These are phyloP conservation scores for Montipora capricornis DNA, from an alignment of 64 coral and sea anemone genomes.

Conservation along the genomic window DNA sequence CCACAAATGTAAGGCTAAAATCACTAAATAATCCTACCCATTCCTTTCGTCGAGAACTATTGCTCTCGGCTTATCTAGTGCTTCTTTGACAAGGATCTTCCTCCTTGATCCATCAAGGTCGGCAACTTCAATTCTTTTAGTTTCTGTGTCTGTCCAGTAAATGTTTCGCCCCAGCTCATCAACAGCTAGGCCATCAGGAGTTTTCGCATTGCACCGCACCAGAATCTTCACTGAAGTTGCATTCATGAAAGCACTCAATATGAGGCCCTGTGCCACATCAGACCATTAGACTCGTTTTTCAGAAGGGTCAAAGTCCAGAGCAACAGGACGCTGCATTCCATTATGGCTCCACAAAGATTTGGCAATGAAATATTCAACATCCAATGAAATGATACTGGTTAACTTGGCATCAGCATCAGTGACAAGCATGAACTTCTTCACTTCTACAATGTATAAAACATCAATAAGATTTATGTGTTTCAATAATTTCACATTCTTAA, in stretches of 20 bases:
- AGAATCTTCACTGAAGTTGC: constrained; percentile 46
- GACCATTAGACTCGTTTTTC: constrained; percentile 75
- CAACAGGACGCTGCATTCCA: constrained; percentile 55
- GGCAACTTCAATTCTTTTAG: constrained; percentile 56
- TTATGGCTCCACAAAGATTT: constrained; percentile 26
- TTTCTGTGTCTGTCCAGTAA: constrained; percentile 83
- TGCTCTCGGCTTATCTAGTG: constrained; percentile 50
- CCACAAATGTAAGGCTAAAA: neutral
- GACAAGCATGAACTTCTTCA: constrained; percentile 46
- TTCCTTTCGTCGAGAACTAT: constrained; percentile 53
- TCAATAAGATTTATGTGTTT: too few relatives aligned
- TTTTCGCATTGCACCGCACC: constrained; percentile 8
- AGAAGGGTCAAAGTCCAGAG: constrained; percentile 69
- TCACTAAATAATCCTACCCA: constrained; percentile 21
- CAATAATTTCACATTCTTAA: too few relatives aligned
- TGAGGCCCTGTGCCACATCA: constrained; percentile 48
- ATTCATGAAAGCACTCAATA: constrained; percentile 55
- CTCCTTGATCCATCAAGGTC: constrained; percentile 60
- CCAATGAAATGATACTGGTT: constrained; percentile 53
- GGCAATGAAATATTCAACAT: constrained; percentile 48
- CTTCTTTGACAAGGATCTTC: constrained; percentile 32
- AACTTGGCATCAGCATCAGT: constrained; percentile 45
- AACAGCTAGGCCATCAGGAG: constrained; percentile 64
- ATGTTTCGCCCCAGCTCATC: constrained; percentile 70
- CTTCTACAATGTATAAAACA: neutral